A percentile compares a stretch with the other conserved stretches of the same genome.
These are phyloP conservation scores for Brachyopa scutellaris DNA, from an alignment of 2,888 invertebrate species.

Conservation along the genomic window DNA sequence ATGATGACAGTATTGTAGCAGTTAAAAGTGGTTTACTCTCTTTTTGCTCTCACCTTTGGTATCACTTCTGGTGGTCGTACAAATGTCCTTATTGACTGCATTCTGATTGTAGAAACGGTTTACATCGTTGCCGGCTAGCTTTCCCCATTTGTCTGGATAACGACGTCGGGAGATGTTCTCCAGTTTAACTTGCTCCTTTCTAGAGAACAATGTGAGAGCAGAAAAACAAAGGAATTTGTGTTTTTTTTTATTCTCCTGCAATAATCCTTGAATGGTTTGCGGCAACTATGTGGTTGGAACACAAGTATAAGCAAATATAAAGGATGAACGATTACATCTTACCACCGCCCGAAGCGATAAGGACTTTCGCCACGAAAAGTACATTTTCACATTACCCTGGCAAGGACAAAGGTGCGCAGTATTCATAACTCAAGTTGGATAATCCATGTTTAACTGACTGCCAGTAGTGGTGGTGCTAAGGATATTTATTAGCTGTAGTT, in stretches of 20 bases:
- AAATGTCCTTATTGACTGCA: slow-evolving; percentile 75
- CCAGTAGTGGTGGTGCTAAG: slow-evolving; percentile 20
- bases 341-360: neutral
- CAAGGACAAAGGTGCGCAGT: slow-evolving; percentile 16
- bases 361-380: neutral
- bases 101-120: slow-evolving; percentile 79
- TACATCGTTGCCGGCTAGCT: slow-evolving; percentile 74
- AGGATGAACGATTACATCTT: slow-evolving; percentile 15
- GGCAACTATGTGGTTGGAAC: slow-evolving; percentile 1
- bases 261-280: slow-evolving; percentile 10
- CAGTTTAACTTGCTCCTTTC: slow-evolving; percentile 78
- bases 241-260: neutral
- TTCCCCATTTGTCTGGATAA: slow-evolving; percentile 77
- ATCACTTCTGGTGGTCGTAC: slow-evolving; percentile 25
- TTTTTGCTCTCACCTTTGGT: slow-evolving; percentile 26
- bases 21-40: neutral
- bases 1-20: neutral
- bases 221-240: neutral
- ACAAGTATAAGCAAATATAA: slow-evolving; percentile 13
- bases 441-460: slow-evolving; percentile 43
- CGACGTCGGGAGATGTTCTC: slow-evolving; percentile 78
- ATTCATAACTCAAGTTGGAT: slow-evolving; percentile 45
- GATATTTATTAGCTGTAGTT: slow-evolving; percentile 35
- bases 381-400: neutral
- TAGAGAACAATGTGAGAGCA: slow-evolving; percentile 77